These are phyloP conservation scores for Diplazon laetatorius DNA, from an alignment of 2,888 invertebrate genomes.

Conservation along the genomic window DNA sequence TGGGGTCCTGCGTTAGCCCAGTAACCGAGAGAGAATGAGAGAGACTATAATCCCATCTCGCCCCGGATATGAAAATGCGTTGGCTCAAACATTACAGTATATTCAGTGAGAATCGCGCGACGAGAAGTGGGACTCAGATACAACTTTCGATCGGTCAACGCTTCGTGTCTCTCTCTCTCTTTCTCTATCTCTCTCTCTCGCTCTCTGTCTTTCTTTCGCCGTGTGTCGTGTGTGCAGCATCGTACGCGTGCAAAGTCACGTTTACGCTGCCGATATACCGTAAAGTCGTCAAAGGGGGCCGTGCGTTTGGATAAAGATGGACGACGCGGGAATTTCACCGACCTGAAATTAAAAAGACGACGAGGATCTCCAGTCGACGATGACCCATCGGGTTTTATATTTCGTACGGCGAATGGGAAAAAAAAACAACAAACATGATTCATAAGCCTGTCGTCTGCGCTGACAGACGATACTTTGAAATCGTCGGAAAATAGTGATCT, in stretches of 20 bases:
- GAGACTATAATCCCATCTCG: background rate
- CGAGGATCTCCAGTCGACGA: conserved; percentile 39
- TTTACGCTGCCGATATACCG: conserved; percentile 34
- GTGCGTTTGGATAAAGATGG: conserved; percentile 37
- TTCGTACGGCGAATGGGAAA: conserved; percentile 21
- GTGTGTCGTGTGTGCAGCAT: conserved; percentile 41
- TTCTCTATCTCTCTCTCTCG: no score
- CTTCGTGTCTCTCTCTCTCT: conserved; percentile 21
- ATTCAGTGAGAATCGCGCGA: conserved; percentile 29
- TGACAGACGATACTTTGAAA: no score
- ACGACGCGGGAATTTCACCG: conserved; percentile 77
- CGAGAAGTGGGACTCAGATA: conserved; percentile 70
- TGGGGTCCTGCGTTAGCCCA: conserved; percentile 22
- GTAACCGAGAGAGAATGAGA: conserved; percentile 17
- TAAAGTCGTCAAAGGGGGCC: conserved; percentile 51
- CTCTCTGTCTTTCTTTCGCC: conserved; percentile 3
- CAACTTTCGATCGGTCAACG: conserved; percentile 72
- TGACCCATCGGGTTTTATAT: conserved; percentile 23
- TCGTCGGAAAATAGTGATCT: no score
- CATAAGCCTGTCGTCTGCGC: conserved; percentile 2
- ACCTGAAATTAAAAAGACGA: conserved; percentile 80
- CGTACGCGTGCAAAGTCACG: conserved; percentile 14
- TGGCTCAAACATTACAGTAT: conserved; percentile 6
- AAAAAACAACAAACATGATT: conserved; percentile 15
- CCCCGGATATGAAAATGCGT: conserved; percentile 33